These are phyloP conservation scores for Mionectes olivaceus DNA, from an alignment of 2,797 vertebrate genomes.

Conservation along the genomic window DNA sequence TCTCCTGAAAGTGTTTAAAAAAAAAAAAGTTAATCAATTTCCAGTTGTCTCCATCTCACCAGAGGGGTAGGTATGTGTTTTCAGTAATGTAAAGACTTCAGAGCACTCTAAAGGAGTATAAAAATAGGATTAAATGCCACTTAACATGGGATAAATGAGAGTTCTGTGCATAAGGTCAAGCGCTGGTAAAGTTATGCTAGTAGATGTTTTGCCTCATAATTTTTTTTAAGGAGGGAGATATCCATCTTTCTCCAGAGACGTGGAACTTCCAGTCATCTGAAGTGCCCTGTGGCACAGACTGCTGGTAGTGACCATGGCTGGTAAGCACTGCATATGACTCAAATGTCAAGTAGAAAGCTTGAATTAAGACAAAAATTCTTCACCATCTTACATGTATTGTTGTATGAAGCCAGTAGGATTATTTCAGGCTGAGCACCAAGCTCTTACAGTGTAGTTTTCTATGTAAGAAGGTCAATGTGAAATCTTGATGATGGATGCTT, in stretches of 20 bases:
- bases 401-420: conserved; percentile 13
- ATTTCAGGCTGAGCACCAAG: not conserved
- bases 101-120: not conserved
- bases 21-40: not conserved
- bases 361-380: conserved; percentile 18
- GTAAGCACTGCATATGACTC: not conserved
- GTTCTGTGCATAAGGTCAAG: not conserved
- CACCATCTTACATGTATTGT: not conserved
- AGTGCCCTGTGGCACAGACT: not conserved
- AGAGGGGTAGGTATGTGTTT: not conserved
- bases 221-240: not conserved
- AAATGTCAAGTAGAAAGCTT: not conserved
- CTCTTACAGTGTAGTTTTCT: conserved; percentile 33
- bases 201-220: not conserved
- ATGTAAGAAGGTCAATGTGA: not conserved
- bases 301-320: not conserved
- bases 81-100: not conserved
- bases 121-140: not conserved
- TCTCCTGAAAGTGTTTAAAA: not conserved
- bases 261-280: not conserved
- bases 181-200: not conserved
- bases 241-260: not conserved
- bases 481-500: not conserved
- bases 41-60: not conserved
- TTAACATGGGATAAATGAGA: not conserved